phyloP scores from a whole-genome alignment of 2,888 invertebrate species.

The Mesodorylaimus sp. region DNA sequence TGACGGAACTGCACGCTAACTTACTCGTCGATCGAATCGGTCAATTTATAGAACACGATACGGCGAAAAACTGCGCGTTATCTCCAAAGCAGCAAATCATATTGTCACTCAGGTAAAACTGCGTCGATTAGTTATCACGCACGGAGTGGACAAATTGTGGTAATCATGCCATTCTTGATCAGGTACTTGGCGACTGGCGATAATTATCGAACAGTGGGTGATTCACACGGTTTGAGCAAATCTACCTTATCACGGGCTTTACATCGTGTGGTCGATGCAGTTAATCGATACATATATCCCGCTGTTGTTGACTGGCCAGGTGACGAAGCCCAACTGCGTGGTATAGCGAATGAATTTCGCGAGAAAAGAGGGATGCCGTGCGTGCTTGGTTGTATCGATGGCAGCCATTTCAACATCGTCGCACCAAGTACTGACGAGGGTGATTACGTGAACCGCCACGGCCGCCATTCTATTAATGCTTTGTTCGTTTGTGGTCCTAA shows the following conservation, averaged over 20 bases:
- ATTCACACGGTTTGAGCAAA: background rate
- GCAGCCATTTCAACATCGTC: no score
- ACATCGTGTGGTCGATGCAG: background rate
- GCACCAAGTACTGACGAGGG: no score
- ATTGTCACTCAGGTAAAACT: no score
- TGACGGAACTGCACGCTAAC: background rate
- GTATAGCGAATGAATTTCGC: background rate
- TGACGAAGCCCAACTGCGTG: background rate
- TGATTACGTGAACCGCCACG: no score
- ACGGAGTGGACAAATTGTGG: no score
- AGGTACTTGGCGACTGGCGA: background rate
- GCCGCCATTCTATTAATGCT: no score
- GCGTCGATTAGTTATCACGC: no score
- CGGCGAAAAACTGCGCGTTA: background rate
- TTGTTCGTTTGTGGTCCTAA: no score
- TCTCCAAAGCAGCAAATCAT: background rate
- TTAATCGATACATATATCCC: background rate
- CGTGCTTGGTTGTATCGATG: background rate
- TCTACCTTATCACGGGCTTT: background rate
- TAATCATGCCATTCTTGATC: no score
- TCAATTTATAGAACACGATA: background rate
- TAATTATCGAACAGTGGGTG: no score
- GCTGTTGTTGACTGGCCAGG: background rate
- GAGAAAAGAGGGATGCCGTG: background rate
- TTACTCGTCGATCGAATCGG: background rate